Percentiles rank a stretch among this genome's conserved stretches.
phyloP scores from a whole-genome alignment of 2,113 vertebrate genomes.

The Tenrec ecaudatus region DNA sequence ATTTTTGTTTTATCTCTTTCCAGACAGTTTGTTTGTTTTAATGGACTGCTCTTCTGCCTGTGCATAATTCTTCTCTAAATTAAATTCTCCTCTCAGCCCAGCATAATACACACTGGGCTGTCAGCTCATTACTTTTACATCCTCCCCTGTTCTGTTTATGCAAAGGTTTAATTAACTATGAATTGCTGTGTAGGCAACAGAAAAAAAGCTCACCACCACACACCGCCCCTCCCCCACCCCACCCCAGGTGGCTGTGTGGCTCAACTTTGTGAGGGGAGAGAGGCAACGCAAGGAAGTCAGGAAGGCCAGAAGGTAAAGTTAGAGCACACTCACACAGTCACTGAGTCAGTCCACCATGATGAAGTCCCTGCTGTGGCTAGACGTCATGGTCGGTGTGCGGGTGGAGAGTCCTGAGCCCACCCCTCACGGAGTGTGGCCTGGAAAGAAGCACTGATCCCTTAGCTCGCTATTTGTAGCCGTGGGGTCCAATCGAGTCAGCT shows the following conservation, averaged over 20 bases:
- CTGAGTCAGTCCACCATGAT: background rate
- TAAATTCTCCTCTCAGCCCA: conserved; percentile 89
- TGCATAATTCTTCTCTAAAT: conserved; percentile 91
- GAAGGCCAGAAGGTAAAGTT: background rate
- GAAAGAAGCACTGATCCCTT: background rate
- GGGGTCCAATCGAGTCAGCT: too few species aligned
- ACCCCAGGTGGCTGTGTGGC: conserved; percentile 72
- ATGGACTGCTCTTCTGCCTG: conserved; percentile 87
- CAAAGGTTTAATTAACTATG: conserved; percentile 90
- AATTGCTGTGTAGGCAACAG: conserved; percentile 85
- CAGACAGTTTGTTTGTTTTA: conserved; percentile 89
- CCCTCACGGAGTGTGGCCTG: background rate
- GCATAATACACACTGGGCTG: conserved; percentile 87
- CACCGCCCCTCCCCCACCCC: background rate
- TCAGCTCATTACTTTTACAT: conserved; percentile 91
- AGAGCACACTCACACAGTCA: background rate
- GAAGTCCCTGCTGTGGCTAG: background rate
- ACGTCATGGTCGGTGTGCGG: too few species aligned
- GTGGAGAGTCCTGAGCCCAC: background rate
- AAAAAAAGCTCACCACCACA: conserved; percentile 34
- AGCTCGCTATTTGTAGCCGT: too few species aligned
- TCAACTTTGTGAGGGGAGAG: conserved; percentile 13
- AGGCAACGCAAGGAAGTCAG: background rate
- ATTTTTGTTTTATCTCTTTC: conserved; percentile 88
- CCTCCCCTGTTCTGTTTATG: conserved; percentile 89